phyloP scores from a whole-genome alignment of 2,113 vertebrate genomes.

The Balaeniceps rex region DNA sequence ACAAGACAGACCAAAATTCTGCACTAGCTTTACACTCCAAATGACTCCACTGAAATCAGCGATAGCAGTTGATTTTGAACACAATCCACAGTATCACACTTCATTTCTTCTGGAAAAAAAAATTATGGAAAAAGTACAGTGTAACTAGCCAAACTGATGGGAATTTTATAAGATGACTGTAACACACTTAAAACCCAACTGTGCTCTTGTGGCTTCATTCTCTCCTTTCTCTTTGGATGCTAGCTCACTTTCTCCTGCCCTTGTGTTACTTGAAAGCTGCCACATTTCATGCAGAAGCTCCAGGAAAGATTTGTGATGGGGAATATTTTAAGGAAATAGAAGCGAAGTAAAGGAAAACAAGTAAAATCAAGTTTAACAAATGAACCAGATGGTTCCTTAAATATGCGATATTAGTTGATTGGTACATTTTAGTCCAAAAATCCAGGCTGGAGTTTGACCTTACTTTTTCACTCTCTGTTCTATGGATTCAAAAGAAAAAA shows the following conservation, averaged over 20 bases:
- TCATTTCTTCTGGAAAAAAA: conserved; percentile 28
- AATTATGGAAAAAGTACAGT: neutral
- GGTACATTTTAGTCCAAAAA: neutral
- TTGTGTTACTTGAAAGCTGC: neutral
- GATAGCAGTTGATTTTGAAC: neutral
- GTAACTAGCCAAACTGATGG: neutral
- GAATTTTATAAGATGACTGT: neutral
- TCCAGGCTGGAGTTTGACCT: neutral
- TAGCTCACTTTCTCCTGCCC: neutral
- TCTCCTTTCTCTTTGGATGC: neutral
- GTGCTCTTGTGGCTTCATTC: neutral
- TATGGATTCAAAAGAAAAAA: neutral
- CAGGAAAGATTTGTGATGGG: neutral
- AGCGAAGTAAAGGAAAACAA: neutral
- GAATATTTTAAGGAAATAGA: neutral
- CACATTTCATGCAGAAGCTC: neutral
- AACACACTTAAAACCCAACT: neutral
- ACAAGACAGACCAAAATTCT: neutral
- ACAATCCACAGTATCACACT: neutral
- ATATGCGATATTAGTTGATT: neutral
- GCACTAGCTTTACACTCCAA: neutral
- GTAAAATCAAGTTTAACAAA: neutral
- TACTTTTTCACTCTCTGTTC: neutral
- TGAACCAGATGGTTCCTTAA: neutral
- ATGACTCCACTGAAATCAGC: neutral